Evolutionary conservation across 2,888 invertebrate genomes (phyloP).

Genomic region (Poecilobothrus nobilitatus): DNA sequence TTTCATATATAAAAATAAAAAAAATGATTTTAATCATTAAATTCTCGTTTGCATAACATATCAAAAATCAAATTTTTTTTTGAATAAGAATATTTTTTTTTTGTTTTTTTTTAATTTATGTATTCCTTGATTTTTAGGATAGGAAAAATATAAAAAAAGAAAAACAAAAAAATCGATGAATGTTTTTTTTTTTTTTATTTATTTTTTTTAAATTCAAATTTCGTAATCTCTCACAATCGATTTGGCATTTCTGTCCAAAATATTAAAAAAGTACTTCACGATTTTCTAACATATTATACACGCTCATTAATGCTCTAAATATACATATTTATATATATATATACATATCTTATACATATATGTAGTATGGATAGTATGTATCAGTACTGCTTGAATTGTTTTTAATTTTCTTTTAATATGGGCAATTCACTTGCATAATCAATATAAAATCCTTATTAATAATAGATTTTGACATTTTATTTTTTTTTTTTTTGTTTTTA

Average conservation of each 20-base stretch:
- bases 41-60: slow-evolving; percentile 6
- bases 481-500: too few relatives aligned
- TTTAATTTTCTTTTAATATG: too few relatives aligned
- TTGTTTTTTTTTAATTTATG: not conserved
- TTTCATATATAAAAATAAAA: too few relatives aligned
- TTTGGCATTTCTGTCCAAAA: slow-evolving; percentile 3
- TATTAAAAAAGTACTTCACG: not conserved
- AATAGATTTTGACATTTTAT: too few relatives aligned
- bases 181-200: not conserved
- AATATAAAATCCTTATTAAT: too few relatives aligned
- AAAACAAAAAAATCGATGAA: not conserved
- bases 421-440: too few relatives aligned
- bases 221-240: slow-evolving; percentile 1
- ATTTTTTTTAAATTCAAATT: not conserved
- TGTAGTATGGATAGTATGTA: too few relatives aligned
- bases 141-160: not conserved
- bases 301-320: not conserved
- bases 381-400: too few relatives aligned
- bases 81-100: not conserved
- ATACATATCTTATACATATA: not conserved
- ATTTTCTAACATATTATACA: slow-evolving; percentile 3
- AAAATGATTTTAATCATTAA: not conserved
- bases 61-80: not conserved
- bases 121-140: not conserved
- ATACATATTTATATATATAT: not conserved